Evolutionary conservation across 2,888 invertebrate species (phyloP), one percentile per base, ranked within the genome.

Genomic region (Notodonta dromedarius): DNA sequence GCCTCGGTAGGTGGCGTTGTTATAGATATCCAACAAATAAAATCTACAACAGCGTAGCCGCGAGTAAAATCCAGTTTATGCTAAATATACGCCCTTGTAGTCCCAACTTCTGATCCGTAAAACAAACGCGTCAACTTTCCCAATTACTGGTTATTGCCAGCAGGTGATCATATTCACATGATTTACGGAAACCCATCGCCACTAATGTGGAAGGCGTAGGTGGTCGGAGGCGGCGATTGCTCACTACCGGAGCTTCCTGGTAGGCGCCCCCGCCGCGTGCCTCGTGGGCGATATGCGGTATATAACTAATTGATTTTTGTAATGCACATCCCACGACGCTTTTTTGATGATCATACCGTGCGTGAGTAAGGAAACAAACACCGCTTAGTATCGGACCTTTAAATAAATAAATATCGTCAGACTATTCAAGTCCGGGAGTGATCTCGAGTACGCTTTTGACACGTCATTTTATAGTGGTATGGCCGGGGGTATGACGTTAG

Each of bases 201-300:
- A 11, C 16, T n/a, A 4, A 52, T 5, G 52, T 9, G 24, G 32
- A 32, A 52, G 24, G 52, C 5, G 52, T 52, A 52, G 52, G 52
- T 32, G 52, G 3, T 13, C 35, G 52, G 32, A 52, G 52, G 52
- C 52, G 52, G 12, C 9, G 51, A 52, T 52, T 32, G 50, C 50
- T 50, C 50, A 50, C 50, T 16, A 7, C 46, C 14, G 12, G 6
- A 2, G 32, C 52, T 52, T 52, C 52, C 52, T 52, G 52, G 52
- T 52, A 52, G 52, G 52, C 52, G 7, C 48, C 8, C 12, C 13
- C 16, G 13, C 12, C 52, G 52, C n/a, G 0, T 24, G 24, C 24
- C 24, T 13, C 48, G 46, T 46, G 50, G 16, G 52, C 52, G 52
- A 52, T 4, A 9, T 8, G 50, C 12, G 52, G 52, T 52, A 24